Base-by-base conservation (phyloP, 2,113 vertebrate genomes). In the Urocynchramus pylzowi region DNA sequence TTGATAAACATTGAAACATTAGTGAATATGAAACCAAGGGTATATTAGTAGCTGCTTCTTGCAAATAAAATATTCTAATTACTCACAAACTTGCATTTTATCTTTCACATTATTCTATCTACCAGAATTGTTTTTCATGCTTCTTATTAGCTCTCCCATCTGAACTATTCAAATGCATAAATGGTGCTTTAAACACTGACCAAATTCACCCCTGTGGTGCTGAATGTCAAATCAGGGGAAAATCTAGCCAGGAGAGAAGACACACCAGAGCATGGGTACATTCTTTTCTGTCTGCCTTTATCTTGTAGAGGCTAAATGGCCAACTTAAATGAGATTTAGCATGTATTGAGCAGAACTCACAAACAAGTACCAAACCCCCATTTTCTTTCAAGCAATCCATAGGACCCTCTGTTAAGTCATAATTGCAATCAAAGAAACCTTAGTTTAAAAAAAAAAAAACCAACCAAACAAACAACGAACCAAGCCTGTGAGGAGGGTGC, bases 11-110 rank as follows among this genome's bases (percentile, higher is more conserved):
- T 47, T 75, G 50, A 91, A 8, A 41, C 71, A 45, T 30, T 86
- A 56, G 39, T 89, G 59, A 77, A 81, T 95, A 89, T 86, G 84
- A 92, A 95, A 73, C 30, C 19, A 74, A 83, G 65, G 23, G 8
- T 70, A 44, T 88, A 75, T 69, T 81, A 80, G 56, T 19, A 77
- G 59, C 56, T 88, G 27, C 39, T 86, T 92, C 82, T 76, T 92
- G 83, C 90, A 92, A 94, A 89, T 42, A 45, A 91, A 95, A 69
- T 79, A 42, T 69, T 93, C 80, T 95, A 91, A 91, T 95, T 95
- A 91, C 63, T 92, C 12, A 6, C 47, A 89, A 81, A 89, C 80
- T 95, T 87, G 54, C 11, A 41, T 67, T 35, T 90, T 90, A 61
- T 96, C 93, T 94, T 93, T 93, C 75, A 79, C 31, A 47, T 15